phyloP scores from a whole-genome alignment of 35 echinoderm and acorn worm genomes.

The Anneissia japonica region DNA sequence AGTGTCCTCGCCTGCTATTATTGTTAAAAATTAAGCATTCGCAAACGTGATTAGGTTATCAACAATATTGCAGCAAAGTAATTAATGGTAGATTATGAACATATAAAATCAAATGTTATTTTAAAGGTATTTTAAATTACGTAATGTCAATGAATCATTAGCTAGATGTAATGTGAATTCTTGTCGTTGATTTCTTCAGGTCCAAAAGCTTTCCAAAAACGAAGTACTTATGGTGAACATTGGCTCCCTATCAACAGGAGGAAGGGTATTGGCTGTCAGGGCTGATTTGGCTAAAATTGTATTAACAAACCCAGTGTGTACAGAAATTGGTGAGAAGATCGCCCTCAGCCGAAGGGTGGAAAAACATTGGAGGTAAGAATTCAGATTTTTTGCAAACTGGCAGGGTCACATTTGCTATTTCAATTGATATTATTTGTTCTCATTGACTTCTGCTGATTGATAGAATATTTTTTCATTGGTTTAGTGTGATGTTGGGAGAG shows the following conservation, averaged over 20 bases:
- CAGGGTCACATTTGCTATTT: background rate
- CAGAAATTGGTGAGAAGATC: conserved; percentile 93
- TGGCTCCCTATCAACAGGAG: conserved; percentile 89
- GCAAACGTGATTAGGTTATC: too few relatives aligned
- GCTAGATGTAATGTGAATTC: too few relatives aligned
- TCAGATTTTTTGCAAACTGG: background rate
- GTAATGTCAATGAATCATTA: too few relatives aligned
- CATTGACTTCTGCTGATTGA: background rate
- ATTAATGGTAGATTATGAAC: too few relatives aligned
- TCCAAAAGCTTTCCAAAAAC: conserved; percentile 88
- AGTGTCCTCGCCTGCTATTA: too few relatives aligned
- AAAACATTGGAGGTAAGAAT: conserved; percentile 95
- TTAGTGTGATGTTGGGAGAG: background rate
- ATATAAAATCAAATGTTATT: too few relatives aligned
- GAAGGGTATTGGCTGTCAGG: conserved; percentile 86
- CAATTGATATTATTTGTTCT: background rate
- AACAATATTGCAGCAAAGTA: too few relatives aligned
- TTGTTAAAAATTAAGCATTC: too few relatives aligned
- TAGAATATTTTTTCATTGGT: background rate
- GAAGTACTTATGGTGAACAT: conserved; percentile 99
- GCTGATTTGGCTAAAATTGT: conserved; percentile 99
- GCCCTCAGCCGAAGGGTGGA: conserved; percentile 92
- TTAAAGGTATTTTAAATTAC: too few relatives aligned
- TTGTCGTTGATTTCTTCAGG: conserved; percentile 28
- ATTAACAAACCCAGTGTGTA: conserved; percentile 95